phyloP scores from a whole-genome alignment of 2,888 invertebrate species.

The Teleiodes luculella region DNA sequence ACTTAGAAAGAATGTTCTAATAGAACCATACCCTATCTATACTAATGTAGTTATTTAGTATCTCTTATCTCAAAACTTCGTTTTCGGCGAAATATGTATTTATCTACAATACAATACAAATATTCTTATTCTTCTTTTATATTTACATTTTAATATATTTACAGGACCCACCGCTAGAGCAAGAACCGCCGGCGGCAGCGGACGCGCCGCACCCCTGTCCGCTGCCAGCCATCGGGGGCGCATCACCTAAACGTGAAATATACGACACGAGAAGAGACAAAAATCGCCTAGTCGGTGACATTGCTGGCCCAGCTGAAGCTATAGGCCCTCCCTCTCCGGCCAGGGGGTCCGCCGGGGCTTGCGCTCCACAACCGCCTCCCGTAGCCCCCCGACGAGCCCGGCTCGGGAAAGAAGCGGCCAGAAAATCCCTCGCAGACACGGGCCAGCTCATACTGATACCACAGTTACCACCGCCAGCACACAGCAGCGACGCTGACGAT shows the following conservation, averaged over 20 bases:
- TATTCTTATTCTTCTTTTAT: neutral
- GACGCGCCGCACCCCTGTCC: slow-evolving; percentile 62
- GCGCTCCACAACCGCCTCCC: slow-evolving; percentile 78
- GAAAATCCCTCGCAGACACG: slow-evolving; percentile 79
- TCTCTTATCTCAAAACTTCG: too few species aligned
- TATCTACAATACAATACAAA: neutral
- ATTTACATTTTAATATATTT: neutral
- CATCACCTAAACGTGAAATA: slow-evolving; percentile 65
- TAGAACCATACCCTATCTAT: too few species aligned
- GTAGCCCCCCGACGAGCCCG: slow-evolving; percentile 66
- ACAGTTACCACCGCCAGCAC: slow-evolving; percentile 45
- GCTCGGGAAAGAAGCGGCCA: slow-evolving; percentile 82
- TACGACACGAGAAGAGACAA: slow-evolving; percentile 64
- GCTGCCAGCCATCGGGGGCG: slow-evolving; percentile 64
- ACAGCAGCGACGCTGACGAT: slow-evolving; percentile 71
- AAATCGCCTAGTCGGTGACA: slow-evolving; percentile 55
- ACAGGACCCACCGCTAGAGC: slow-evolving; percentile 67
- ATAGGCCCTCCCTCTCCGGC: slow-evolving; percentile 84
- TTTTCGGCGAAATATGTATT: too few species aligned
- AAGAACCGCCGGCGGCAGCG: slow-evolving; percentile 60
- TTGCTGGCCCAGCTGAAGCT: slow-evolving; percentile 56
- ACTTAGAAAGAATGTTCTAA: too few species aligned
- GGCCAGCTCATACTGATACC: slow-evolving; percentile 63
- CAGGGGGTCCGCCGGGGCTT: slow-evolving; percentile 82
- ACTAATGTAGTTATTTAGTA: too few species aligned